Conservation (phyloP, 1,140 invertebrate genomes). For the Drosophila navojoa region DNA sequence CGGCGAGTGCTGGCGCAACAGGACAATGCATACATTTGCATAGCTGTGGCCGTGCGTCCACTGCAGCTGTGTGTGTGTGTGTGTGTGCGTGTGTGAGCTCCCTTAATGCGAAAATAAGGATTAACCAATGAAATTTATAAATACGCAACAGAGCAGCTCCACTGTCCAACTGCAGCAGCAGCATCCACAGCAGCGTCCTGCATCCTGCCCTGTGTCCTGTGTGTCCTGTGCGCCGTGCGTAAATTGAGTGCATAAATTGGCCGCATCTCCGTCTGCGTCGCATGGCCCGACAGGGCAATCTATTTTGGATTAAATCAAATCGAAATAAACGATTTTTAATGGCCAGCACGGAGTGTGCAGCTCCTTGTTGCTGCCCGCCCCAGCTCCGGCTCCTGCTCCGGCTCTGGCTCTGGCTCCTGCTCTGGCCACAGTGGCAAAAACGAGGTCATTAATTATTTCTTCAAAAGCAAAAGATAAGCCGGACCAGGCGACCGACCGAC, state of each 20-base stretch:
- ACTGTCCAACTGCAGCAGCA: constrained; percentile 8
- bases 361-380: constrained; percentile 8
- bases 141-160: constrained; percentile 45
- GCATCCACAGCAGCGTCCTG: constrained; percentile 1
- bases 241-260: constrained; percentile 84
- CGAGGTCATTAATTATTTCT: constrained; percentile 84
- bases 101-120: constrained; percentile 82
- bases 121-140: constrained; percentile 84
- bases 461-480: constrained; percentile 82
- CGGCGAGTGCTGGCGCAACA: constrained; percentile 51
- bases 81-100: background rate
- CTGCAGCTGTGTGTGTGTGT: background rate
- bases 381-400: constrained; percentile 5
- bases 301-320: constrained; percentile 84
- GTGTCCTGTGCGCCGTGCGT: constrained; percentile 30
- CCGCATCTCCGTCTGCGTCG: constrained; percentile 26
- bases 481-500: constrained; percentile 31
- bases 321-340: constrained; percentile 84
- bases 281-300: constrained; percentile 65
- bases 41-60: constrained; percentile 36
- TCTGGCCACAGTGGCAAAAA: constrained; percentile 82
- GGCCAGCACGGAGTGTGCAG: constrained; percentile 52
- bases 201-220: constrained; percentile 9
- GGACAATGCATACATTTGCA: constrained; percentile 74
- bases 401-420: constrained; percentile 1